Evolutionary conservation across 1,140 invertebrate species (phyloP).

Genomic region (Uloborus diversus): DNA sequence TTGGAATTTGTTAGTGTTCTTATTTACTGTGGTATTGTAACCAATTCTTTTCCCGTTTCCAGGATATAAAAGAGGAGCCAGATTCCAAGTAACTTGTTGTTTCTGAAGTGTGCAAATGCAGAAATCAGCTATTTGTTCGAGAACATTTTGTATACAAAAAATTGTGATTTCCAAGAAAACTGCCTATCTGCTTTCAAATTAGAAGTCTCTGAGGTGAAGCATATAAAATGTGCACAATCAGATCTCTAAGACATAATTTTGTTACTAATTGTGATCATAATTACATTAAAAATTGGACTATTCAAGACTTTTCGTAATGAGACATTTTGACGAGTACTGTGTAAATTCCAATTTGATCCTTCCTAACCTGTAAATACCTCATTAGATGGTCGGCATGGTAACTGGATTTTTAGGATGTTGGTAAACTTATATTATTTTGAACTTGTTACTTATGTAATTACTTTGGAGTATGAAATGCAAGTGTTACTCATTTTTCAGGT

Average conservation of each 20-base stretch:
- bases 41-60: too few species aligned
- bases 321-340: neutral
- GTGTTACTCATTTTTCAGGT: constrained; percentile 42
- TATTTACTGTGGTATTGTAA: too few species aligned
- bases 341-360: constrained; percentile 36
- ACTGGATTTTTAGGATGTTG: constrained; percentile 28
- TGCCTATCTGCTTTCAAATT: too few species aligned
- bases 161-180: too few species aligned
- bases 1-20: too few species aligned
- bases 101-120: too few species aligned
- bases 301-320: neutral
- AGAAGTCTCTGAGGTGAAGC: too few species aligned
- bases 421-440: constrained; percentile 29
- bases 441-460: constrained; percentile 41
- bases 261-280: neutral
- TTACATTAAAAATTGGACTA: neutral
- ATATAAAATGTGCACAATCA: neutral
- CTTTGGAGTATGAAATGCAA: constrained; percentile 34
- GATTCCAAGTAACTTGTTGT: too few species aligned
- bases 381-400: constrained; percentile 37
- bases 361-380: constrained; percentile 54
- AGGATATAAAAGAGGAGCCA: too few species aligned
- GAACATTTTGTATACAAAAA: too few species aligned
- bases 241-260: constrained; percentile 1
- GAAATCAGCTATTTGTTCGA: too few species aligned